phyloP scores from a whole-genome alignment of 2,888 invertebrate genomes.

The Orthonychiurus folsomi region DNA sequence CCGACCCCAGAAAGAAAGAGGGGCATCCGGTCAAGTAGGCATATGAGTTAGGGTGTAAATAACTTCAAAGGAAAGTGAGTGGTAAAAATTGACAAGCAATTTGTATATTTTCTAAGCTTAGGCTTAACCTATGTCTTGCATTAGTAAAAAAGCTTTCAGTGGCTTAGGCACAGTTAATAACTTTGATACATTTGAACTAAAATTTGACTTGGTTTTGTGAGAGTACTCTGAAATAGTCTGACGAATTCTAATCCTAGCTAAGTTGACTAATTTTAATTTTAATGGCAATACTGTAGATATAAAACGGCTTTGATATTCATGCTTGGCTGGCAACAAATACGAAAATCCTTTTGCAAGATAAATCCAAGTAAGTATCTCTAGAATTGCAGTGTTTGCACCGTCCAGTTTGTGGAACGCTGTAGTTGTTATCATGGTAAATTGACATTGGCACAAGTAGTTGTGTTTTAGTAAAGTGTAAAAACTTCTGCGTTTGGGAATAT shows the following conservation, averaged over 20 bases:
- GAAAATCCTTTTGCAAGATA: slow-evolving; percentile 19
- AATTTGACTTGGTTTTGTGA: slow-evolving; percentile 14
- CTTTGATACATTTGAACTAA: slow-evolving; percentile 14
- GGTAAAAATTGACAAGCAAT: too few relatives aligned
- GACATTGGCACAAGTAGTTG: slow-evolving; percentile 20
- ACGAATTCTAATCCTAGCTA: slow-evolving; percentile 20
- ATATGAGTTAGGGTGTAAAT: too few relatives aligned
- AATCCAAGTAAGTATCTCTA: slow-evolving; percentile 21
- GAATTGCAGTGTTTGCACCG: neutral
- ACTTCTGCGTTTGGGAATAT: slow-evolving; percentile 16
- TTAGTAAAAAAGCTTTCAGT: neutral
- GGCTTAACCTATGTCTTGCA: neutral
- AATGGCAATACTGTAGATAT: neutral
- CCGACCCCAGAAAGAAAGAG: too few relatives aligned
- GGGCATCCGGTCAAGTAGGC: too few relatives aligned
- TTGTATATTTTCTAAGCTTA: too few relatives aligned
- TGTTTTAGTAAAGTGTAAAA: slow-evolving; percentile 20
- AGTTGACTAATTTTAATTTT: slow-evolving; percentile 14
- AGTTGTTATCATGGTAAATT: too few relatives aligned
- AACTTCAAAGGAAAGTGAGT: too few relatives aligned
- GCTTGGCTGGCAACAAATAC: neutral
- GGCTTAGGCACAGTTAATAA: too few relatives aligned
- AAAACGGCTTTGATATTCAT: neutral
- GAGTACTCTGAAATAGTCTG: slow-evolving; percentile 15
- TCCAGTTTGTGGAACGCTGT: neutral